These are phyloP conservation scores for Nycticorax nycticorax DNA, from an alignment of 2,113 vertebrate species.

Conservation along the genomic window DNA sequence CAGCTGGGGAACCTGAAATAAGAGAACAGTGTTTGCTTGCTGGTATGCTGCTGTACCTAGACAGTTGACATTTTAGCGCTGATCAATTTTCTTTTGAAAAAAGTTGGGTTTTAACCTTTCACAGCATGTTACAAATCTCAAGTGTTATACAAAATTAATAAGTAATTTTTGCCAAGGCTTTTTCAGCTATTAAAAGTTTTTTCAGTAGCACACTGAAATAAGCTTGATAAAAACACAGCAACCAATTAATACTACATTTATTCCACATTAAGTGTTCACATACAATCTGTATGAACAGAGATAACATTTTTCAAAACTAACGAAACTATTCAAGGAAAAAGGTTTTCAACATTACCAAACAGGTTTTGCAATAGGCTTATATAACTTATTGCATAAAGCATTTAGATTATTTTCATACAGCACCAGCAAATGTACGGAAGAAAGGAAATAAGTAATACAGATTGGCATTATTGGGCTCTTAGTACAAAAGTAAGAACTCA, in stretches of 20 bases:
- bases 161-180: neutral
- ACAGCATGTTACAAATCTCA: neutral
- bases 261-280: neutral
- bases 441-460: neutral
- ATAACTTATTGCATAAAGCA: neutral
- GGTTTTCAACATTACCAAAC: neutral
- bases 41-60: conserved; percentile 15
- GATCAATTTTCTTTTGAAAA: conserved; percentile 62
- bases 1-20: conserved; percentile 59
- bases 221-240: neutral
- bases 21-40: conserved; percentile 57
- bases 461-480: neutral
- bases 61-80: conserved; percentile 63
- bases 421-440: neutral
- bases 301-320: neutral
- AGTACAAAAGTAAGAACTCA: neutral
- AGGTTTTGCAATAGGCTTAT: neutral
- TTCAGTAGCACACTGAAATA: neutral
- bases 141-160: conserved; percentile 44
- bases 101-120: conserved; percentile 62
- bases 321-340: neutral
- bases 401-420: neutral
- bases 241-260: neutral
- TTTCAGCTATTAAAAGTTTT: conserved; percentile 5
- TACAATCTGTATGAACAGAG: neutral